Evolutionary conservation across 2,797 vertebrate genomes (phyloP).

Genomic region (Anguilla obscura): DNA sequence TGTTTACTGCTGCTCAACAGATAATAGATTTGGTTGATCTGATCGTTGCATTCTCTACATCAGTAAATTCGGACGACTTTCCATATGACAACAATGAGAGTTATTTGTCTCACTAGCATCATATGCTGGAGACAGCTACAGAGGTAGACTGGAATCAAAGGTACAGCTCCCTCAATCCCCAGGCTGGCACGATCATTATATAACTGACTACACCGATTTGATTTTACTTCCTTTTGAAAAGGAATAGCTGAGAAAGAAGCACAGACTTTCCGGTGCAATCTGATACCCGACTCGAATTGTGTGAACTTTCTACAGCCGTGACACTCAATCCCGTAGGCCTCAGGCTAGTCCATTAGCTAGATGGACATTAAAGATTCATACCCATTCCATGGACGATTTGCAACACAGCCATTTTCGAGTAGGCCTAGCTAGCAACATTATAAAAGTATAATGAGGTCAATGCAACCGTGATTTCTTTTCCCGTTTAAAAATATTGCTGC

Average conservation of each 20-base stretch:
- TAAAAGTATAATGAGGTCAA: background rate
- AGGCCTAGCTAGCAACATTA: slow-evolving; percentile 6
- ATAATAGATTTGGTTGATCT: background rate
- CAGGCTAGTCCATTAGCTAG: slow-evolving; percentile 42
- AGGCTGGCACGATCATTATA: background rate
- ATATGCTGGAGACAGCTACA: background rate
- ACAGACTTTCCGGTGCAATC: background rate
- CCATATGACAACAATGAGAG: background rate
- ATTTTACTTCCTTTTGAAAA: slow-evolving; percentile 31
- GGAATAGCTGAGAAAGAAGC: background rate
- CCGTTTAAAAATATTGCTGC: background rate
- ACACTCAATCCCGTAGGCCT: slow-evolving; percentile 15
- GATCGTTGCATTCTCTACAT: background rate
- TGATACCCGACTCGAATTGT: background rate
- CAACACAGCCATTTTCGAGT: slow-evolving; percentile 32
- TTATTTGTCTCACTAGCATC: background rate
- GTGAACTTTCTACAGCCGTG: slow-evolving; percentile 33
- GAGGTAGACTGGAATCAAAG: background rate
- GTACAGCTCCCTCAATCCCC: background rate
- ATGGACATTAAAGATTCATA: slow-evolving; percentile 63
- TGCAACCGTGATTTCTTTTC: background rate
- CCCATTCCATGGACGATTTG: slow-evolving; percentile 36
- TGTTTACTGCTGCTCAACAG: too few relatives aligned
- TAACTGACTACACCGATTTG: background rate
- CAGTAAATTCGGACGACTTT: background rate